Evolutionary conservation across 2,797 vertebrate species (phyloP), one percentile per base, ranked within the genome.

Genomic region (Thunnus albacares): DNA sequence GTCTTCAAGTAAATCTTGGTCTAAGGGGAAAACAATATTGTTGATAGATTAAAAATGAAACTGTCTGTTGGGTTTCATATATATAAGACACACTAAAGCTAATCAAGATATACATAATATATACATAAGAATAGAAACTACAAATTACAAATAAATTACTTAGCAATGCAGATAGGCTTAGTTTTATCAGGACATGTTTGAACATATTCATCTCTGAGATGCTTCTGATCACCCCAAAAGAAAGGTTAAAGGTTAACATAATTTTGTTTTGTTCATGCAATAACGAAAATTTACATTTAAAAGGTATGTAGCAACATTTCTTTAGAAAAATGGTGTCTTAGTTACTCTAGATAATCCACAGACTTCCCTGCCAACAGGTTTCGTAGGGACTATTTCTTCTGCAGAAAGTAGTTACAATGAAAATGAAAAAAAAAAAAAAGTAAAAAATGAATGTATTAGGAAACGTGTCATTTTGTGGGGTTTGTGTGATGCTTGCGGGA

Each of bases 1-100:
- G 60, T 96, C 94, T 93, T 98, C 97, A 57, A 99, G 95, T 92
- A 99, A 93, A 83, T 96, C 95, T 95, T 97, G 97, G 93, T 98
- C 98, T 99, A 73, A 1, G 43, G 75, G 49, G 41, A 81, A 67
- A 85, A 67, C 15, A 60, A 13, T 6, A 5, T 12, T 74, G 28
- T 79, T 72, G 74, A 72, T 43, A 20, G 49, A 26, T 45, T 60
- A n/a, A 64, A 15, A 1, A 69, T 43, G 2, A 24, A 60, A 81
- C 55, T 24, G 51, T 45, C 33, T 26, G 38, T 7, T 22, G 28
- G 51, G 22, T 81, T 56, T 43, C 20, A 60, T 38, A 51, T 3
- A 8, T 24, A 24, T 24, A 24, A 75, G 9, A 55, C 47, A 15
- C 24, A 38, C 4, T 24, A 2, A 28, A 59, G 47, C 18, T 14